Base-by-base conservation (phyloP, 2,113 vertebrate species). In the Columba janthina region DNA sequence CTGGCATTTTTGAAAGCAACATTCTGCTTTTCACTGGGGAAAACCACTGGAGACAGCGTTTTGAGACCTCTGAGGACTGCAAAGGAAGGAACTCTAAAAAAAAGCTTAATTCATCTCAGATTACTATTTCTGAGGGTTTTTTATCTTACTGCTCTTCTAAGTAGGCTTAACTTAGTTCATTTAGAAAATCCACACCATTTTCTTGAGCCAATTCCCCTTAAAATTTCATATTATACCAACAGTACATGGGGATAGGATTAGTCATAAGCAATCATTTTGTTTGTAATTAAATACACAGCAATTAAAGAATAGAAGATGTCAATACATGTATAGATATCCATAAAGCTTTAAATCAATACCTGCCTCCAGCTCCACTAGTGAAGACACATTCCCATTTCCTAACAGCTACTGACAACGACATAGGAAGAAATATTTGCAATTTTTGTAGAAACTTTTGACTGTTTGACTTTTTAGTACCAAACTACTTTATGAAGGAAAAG, bases 41-140 rank as follows among this genome's bases (percentile, higher is more conserved):
- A 92, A 97, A 74, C n/a, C 56, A 85, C 87, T 19, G 22, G 11
- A 89, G 71, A 72, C 53, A 88, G 72, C 75, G 71, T 51, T 90
- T 84, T 73, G 69, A 83, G 51, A 88, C 22, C n/a, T 86, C 46
- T 67, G 71, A 81, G 50, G 91, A 80, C 25, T 34, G 48, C 40
- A 62, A 44, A 89, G 29, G 21, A 84, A 93, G 36, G 15, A 81
- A 81, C 46, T 75, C 38, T 38, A 89, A 85, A 94, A 40, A 62
- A 91, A 93, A 80, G 24, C 28, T 85, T 48, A 81, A 94, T 77
- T 60, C 13, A 65, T 71, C 76, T 79, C 51, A 64, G 76, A 15
- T 10, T 78, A 84, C 54, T 86, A 25, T 66, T 95, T 86, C 44
- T 77, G 26, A 74, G 9, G 16, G 20, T 0, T 1, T 54, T 92